Evolutionary conservation across 2,888 invertebrate genomes (phyloP).

Genomic region (Hyposoter didymator): DNA sequence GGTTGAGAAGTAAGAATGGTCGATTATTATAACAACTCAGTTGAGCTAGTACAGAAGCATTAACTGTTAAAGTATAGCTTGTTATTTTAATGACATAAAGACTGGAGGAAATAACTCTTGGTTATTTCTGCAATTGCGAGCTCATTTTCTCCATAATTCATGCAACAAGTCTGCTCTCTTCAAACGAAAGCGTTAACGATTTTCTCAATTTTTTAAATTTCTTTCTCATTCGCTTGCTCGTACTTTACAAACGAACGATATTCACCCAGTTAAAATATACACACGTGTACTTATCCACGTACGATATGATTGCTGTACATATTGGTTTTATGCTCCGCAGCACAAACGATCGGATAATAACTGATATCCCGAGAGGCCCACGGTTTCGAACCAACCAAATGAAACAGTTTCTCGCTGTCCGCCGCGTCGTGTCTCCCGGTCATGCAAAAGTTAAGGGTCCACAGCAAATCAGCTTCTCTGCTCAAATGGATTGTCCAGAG

Average conservation of each 20-base stretch:
- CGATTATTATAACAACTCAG: conserved; percentile 29
- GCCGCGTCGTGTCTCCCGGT: conserved; percentile 1
- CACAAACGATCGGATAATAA: conserved; percentile 66
- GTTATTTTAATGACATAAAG: conserved; percentile 46
- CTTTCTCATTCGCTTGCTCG: conserved; percentile 17
- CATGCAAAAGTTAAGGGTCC: conserved; percentile 4
- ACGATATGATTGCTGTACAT: conserved; percentile 30
- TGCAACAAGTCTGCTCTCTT: conserved; percentile 7
- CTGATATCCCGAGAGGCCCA: conserved; percentile 61
- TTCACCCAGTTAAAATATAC: conserved; percentile 15
- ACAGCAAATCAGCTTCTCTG: conserved; percentile 3
- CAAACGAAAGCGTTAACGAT: conserved; percentile 51
- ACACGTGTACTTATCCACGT: conserved; percentile 17
- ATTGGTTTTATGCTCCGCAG: conserved; percentile 51
- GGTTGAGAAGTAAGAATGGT: conserved; percentile 2
- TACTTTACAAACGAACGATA: conserved; percentile 15
- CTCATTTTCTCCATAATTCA: conserved; percentile 19
- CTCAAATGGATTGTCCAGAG: conserved; percentile 43
- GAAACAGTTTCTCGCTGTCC: conserved; percentile 16
- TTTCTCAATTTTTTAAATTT: not conserved
- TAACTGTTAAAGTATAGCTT: conserved; percentile 15
- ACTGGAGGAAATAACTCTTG: conserved; percentile 15
- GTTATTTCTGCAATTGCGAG: not conserved
- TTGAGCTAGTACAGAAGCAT: not conserved
- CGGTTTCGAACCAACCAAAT: conserved; percentile 38